Evolutionary conservation across 2,888 invertebrate species (phyloP), one percentile per base, ranked within the genome.

Genomic region (Pristionchus exspectatus): DNA sequence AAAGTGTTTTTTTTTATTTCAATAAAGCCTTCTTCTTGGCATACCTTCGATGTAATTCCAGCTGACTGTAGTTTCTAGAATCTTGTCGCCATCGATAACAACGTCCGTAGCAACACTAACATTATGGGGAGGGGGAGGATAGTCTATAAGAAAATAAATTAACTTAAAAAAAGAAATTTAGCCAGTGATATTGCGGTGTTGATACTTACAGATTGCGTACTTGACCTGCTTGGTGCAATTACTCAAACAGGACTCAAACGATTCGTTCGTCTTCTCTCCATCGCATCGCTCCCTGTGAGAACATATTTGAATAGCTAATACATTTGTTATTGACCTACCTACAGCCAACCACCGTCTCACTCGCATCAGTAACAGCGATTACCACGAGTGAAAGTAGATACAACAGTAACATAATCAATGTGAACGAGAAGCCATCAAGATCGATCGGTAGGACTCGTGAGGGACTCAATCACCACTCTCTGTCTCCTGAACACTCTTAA

Each of bases 41-140:
- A 16, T 27, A 92, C 92, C 92, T 56, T 88, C 83, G 14, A 91
- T 90, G 24, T 91, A 92, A 30, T 90, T 89, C 93, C 93, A 93
- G 44, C 69, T 56, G 10, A 93, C 91, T 0, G 91, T 92, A 5
- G 93, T 93, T 77, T 93, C 92, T 24, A 93, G 86, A 72, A 92
- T 90, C 69, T 93, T 93, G 69, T 91, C 92, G 2, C 91, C 91
- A n/a, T 92, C 92, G 63, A 93, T 91, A 7, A 91, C 88, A 14
- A 93, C 92, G 38, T 91, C 90, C 7, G 93, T 92, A 38, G 90
- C 66, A 59, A 92, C 90, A 21, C 88, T 86, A 0, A 93, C 92
- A 90, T 93, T 91, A 3, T 88, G 86, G 10, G 93, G 93, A 18
- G 93, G 92, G 12, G 88, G 63, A 21, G 93, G 92, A 77, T 92